These are phyloP conservation scores for Steatornis caripensis DNA, from an alignment of 2,113 vertebrate genomes.

Conservation along the genomic window DNA sequence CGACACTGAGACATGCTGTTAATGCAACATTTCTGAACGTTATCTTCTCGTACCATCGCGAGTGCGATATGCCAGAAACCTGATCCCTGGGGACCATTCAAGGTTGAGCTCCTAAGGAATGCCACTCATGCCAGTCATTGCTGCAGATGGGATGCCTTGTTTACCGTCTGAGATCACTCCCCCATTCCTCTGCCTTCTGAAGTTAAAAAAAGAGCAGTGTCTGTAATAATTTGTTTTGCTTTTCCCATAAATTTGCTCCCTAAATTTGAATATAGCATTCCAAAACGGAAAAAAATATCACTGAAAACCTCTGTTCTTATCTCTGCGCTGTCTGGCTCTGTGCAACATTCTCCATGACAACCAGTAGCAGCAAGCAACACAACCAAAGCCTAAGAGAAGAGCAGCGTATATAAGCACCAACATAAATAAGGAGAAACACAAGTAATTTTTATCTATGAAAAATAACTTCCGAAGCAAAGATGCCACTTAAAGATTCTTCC, in stretches of 20 bases:
- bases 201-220: not conserved
- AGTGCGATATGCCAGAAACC: not conserved
- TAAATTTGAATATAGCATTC: not conserved
- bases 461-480: not conserved
- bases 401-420: not conserved
- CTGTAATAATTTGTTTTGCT: not conserved
- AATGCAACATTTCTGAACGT: not conserved
- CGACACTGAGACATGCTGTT: not conserved
- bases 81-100: not conserved
- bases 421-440: not conserved
- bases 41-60: not conserved
- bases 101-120: slow-evolving; percentile 13
- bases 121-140: not conserved
- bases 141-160: not conserved
- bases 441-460: not conserved
- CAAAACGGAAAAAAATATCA: not conserved
- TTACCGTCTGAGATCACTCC: slow-evolving; percentile 28
- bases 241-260: not conserved
- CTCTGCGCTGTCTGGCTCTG: not conserved
- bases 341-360: not conserved
- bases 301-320: not conserved
- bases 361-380: not conserved
- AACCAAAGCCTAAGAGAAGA: not conserved
- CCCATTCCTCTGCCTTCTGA: not conserved
- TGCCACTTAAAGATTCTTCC: not conserved